phyloP scores from a whole-genome alignment of 2,797 vertebrate genomes.

The Chrosomus eos region DNA sequence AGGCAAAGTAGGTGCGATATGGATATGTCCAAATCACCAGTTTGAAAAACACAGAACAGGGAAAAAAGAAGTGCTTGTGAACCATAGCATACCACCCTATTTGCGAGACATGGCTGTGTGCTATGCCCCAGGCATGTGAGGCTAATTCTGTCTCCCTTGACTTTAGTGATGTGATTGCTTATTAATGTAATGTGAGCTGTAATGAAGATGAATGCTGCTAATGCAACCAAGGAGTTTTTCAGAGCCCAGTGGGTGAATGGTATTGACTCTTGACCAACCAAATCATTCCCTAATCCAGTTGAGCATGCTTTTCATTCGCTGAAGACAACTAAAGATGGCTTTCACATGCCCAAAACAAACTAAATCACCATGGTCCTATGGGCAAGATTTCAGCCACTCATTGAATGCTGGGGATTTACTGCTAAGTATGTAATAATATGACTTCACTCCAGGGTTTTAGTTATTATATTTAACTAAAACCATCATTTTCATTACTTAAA shows the following conservation, averaged over 20 bases:
- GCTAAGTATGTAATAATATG: not conserved
- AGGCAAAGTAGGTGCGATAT: not conserved
- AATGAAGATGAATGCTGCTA: constrained; percentile 40
- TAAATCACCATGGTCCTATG: not conserved
- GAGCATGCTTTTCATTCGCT: constrained; percentile 13
- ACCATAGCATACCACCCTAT: constrained; percentile 27
- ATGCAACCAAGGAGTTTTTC: constrained; percentile 23
- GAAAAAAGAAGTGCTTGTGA: constrained; percentile 12
- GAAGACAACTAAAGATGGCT: constrained; percentile 18
- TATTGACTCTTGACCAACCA: constrained; percentile 24
- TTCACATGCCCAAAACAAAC: constrained; percentile 26
- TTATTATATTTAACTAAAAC: not conserved
- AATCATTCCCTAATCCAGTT: constrained; percentile 31
- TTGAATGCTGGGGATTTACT: constrained; percentile 11
- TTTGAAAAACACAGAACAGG: not conserved
- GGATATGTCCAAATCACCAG: constrained; percentile 23
- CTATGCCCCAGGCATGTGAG: constrained; percentile 12
- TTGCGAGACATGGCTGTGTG: constrained; percentile 27
- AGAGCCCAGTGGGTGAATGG: constrained; percentile 3
- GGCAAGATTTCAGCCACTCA: constrained; percentile 1
- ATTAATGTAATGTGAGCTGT: constrained; percentile 40
- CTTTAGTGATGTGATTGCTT: constrained; percentile 32
- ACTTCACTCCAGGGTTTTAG: not conserved
- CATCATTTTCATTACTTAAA: not conserved
- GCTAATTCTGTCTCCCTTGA: constrained; percentile 43